phyloP scores from a whole-genome alignment of 2,888 invertebrate species.

The Caenorhabditis sinica region DNA sequence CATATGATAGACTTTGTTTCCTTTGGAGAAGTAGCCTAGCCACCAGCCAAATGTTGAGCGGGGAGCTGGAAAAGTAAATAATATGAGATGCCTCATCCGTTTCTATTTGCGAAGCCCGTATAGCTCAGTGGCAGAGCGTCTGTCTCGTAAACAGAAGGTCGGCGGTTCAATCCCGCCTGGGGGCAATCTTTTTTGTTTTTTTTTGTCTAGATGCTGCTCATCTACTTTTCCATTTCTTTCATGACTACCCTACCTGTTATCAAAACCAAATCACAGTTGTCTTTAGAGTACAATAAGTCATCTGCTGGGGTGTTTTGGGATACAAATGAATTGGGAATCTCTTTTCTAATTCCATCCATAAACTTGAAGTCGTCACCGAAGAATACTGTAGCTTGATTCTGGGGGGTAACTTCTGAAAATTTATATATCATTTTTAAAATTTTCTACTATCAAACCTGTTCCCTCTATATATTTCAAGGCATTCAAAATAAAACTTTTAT shows the following conservation, averaged over 20 bases:
- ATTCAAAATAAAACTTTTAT: not conserved
- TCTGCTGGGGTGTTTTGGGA: not conserved
- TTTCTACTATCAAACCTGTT: not conserved
- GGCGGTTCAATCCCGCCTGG: constrained; percentile 74
- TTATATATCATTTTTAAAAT: not conserved
- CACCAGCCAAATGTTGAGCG: constrained; percentile 21
- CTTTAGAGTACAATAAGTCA: not conserved
- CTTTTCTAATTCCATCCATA: not conserved
- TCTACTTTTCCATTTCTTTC: not conserved
- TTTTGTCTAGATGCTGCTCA: too few species aligned
- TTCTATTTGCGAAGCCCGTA: too few species aligned
- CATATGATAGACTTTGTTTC: too few species aligned
- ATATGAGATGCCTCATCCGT: too few species aligned
- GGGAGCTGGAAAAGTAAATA: constrained; percentile 5
- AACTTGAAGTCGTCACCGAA: not conserved
- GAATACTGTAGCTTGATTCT: not conserved
- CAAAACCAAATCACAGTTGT: constrained; percentile 1
- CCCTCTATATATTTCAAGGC: not conserved
- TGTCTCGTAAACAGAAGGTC: constrained; percentile 80
- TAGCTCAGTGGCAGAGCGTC: constrained; percentile 80
- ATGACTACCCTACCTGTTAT: not conserved
- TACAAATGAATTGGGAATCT: not conserved
- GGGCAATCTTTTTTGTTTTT: constrained; percentile 37
- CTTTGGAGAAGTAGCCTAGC: constrained; percentile 7
- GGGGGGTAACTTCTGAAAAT: not conserved